Evolutionary conservation across 2,888 invertebrate species (phyloP), one percentile per base, ranked within the genome.

Genomic region (Eugnorisma glareosa): DNA sequence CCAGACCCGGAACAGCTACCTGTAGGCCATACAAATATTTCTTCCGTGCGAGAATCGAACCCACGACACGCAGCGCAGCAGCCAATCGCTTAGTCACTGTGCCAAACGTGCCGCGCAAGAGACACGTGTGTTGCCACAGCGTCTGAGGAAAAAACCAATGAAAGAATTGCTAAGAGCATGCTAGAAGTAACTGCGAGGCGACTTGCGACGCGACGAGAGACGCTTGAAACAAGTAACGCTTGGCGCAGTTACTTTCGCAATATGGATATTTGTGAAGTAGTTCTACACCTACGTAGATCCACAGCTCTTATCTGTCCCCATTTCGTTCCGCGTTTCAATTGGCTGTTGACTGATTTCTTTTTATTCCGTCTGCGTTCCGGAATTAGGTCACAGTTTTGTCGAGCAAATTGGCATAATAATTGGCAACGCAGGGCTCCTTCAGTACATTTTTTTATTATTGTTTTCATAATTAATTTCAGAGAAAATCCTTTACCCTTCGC

Each of bases 291-390:
- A 51, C 24, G 51, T 51, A 51, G 8, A 24, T 10, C 24, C 24
- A 43, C 51, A 11, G 51, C 51, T 51, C 24, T 21, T 24, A 51
- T 51, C 24, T 51, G 6, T 43, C 61, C 3, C 74, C 43, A 13
- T 51, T 81, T 63, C 37, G 74, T 64, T 75, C 24, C 82, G 64
- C 63, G 48, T 21, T 75, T 31, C 81, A 64, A 81, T 73, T 81
- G 43, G 15, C 75, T 74, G 63, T 43, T 21, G 37, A 78, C n/a
- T 40, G 75, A 40, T 81, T 64, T 54, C 24, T 31, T 64, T 63
- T 63, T 31, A 28, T 43, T 73, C 24, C 21, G 18, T 35, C 61
- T 28, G 77, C 40, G 37, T 79, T 37, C 43, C 11, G 31, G 45
- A 77, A 74, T 37, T 63, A 45, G 75, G 81, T 77, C 74, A 63